Evolutionary conservation across 2,113 vertebrate species (phyloP), one percentile per base, ranked within the genome.

Genomic region (Polypterus senegalus): DNA sequence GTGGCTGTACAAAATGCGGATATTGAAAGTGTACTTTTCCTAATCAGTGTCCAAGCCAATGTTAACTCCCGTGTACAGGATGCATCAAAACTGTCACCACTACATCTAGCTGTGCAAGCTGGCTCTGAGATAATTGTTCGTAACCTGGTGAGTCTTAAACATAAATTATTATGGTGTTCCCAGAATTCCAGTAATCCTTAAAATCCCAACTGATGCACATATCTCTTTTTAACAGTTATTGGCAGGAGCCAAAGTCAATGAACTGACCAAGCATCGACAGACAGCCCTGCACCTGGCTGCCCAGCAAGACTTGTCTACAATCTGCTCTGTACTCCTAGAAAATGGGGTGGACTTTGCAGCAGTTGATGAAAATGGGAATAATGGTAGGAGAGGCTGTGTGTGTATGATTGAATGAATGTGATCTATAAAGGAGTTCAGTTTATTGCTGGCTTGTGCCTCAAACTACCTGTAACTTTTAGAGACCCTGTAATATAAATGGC

Each of bases 41-140:
- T 99, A 61, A 99, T 99, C 71, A 99, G 96, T 0, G 96, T 99
- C 46, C 92, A 97, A 73, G 96, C 93, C 3, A 97, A 99, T 0
- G 94, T 99, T 9, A 99, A 97, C 78, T 99, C 96, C 7, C 81
- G 96, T 54, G 89, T 96, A 9, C 96, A 98, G 79, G 96, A 99
- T 45, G 85, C 92, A 47, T 91, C 94, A 73, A 99, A 99, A 54
- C 86, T 95, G 45, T 97, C 91, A 0, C 96, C 96, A 0, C 83
- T 99, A 9, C 96, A 99, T 76, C 83, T 99, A 54, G 92, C 96
- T 0, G 94, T 99, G 8, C 96, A 99, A 69, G 93, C 94, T 0
- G 94, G 96, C 61, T 98, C 96, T 0, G 96, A 99, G 78, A 99
- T 99, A 68, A 99, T 97, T 0, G 94, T 99, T 68, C 91, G 96